Evolutionary conservation across 2,113 vertebrate genomes (phyloP).

Genomic region (Micronycteris hirsuta): DNA sequence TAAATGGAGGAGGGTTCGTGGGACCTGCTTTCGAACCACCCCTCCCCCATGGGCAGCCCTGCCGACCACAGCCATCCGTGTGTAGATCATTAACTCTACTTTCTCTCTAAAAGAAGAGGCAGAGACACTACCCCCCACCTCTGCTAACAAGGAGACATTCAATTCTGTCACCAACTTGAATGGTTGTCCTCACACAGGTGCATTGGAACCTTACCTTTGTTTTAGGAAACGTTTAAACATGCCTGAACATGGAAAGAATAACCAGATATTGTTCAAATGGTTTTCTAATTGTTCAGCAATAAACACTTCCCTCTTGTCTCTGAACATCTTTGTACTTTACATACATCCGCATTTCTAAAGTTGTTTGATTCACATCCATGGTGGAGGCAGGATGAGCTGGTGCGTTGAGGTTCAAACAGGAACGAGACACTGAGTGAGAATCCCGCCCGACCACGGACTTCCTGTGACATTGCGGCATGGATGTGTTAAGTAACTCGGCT

Average conservation of each 20-base stretch:
- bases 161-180: neutral
- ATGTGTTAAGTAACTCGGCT: neutral
- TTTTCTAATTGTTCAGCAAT: neutral
- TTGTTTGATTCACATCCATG: fast-evolving
- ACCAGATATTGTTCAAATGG: neutral
- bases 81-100: too few relatives aligned
- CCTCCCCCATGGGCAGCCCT: fast-evolving
- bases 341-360: neutral
- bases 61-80: neutral
- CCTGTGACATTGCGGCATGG: neutral
- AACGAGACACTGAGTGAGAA: neutral
- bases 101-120: too few relatives aligned
- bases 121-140: fast-evolving
- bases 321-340: neutral
- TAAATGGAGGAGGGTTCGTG: neutral
- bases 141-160: neutral
- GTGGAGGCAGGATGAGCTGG: neutral
- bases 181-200: neutral
- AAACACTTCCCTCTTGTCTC: neutral
- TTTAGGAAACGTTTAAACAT: neutral
- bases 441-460: fast-evolving
- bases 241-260: neutral
- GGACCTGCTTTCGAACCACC: neutral
- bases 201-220: neutral
- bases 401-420: fast-evolving